Conservation (phyloP, 1,140 invertebrate species). For the Drosophila lacteicornis region DNA sequence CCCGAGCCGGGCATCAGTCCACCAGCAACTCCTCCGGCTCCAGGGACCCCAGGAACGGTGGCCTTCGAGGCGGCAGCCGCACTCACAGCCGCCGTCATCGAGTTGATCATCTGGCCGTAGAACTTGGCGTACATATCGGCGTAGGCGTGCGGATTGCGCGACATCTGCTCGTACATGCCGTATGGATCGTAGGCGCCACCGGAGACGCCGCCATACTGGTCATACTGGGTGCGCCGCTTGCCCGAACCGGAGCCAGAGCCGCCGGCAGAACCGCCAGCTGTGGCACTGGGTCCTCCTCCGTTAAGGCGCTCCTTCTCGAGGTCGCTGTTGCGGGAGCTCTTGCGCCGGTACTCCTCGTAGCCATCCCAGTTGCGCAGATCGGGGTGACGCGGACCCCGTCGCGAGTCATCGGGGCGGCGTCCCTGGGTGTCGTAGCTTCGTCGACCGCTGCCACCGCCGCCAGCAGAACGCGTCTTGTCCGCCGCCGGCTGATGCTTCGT, state of each 20-base stretch:
- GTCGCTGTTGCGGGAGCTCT: conserved; percentile 80
- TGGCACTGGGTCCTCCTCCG: conserved; percentile 3
- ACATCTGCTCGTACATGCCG: conserved; percentile 89
- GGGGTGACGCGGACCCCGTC: conserved; percentile 14
- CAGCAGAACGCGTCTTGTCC: conserved; percentile 18
- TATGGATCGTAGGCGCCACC: conserved; percentile 68
- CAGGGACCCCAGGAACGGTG: not conserved
- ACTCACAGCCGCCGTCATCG: conserved; percentile 55
- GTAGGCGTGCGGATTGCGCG: conserved; percentile 91
- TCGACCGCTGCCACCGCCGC: conserved; percentile 5
- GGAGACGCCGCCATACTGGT: conserved; percentile 86
- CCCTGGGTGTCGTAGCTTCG: conserved; percentile 39
- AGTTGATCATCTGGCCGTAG: conserved; percentile 73
- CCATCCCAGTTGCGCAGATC: conserved; percentile 57
- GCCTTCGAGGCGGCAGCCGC: conserved; percentile 39
- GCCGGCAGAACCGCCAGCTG: conserved; percentile 31
- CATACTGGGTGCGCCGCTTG: conserved; percentile 83
- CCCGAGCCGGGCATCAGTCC: conserved; percentile 10
- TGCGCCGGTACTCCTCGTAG: conserved; percentile 78
- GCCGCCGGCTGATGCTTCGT: conserved; percentile 2
- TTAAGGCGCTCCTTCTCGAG: conserved; percentile 69
- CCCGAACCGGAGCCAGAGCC: conserved; percentile 23
- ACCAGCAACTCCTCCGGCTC: not conserved
- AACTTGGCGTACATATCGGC: conserved; percentile 92
- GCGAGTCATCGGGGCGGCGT: conserved; percentile 22